Base-by-base conservation (phyloP, 2,888 invertebrate species). In the Xestia rhomboidea region DNA sequence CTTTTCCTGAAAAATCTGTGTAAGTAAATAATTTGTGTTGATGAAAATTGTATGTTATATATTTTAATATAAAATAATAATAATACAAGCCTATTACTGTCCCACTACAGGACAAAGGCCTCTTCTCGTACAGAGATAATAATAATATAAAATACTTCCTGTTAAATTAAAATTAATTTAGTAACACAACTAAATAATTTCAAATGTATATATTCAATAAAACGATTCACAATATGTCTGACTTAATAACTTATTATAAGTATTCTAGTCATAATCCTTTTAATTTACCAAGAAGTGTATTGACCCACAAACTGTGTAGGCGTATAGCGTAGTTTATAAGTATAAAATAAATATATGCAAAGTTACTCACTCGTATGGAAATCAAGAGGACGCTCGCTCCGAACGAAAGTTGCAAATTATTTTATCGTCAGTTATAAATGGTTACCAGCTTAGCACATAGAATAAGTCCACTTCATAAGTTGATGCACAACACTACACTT, bases 311-410 rank as follows among this genome's bases (percentile, higher is more conserved):
- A 76, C 46, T 73, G 67, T 51, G 77, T 85, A 63, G 74, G 78
- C 75, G 74, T 60, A 63, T 68, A 76, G 60, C 41, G 60, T 30
- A 10, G n/a, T 41, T 41, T 64, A 41, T 60, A 73, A 60, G 60
- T 72, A 46, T 74, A 46, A 38, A 83, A 76, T 68, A 70, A 68
- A 73, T 80, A 73, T 80, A 86, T 85, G 77, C 75, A 81, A 85
- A 87, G 62, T 68, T 68, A 87, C 89, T 88, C 75, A 88, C 89
- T 77, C 68, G 76, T 81, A 79, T 77, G 76, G 63, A 80, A 80
- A 80, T 87, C 67, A 79, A 82, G 64, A 76, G 72, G 76, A 80
- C 76, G 80, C 75, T 80, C 70, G 80, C 80, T 78, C 71, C 73
- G 21, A 82, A 83, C 66, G 74, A 83, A 78, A 85, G 78, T 88